Evolutionary conservation across 1,140 invertebrate genomes (phyloP), one percentile per base, ranked within the genome.

Genomic region (Drosophila pruinosa): DNA sequence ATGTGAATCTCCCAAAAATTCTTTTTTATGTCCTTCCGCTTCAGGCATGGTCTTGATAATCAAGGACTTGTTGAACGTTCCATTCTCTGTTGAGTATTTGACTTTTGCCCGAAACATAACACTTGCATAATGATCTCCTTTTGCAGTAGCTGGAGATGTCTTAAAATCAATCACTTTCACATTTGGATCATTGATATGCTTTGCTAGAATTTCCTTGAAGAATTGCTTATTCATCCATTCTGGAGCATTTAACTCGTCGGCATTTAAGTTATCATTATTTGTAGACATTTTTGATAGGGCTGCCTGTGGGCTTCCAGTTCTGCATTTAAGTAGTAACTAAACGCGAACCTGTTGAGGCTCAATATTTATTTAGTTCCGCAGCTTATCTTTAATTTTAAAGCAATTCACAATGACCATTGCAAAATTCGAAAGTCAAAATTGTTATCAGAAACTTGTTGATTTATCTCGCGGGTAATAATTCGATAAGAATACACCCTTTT

Each of bases 121-220:
- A 14, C 86, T 89, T 4, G 80, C 86, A 62, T 89, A 89, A 38
- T 89, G 86, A 79, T 89, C 86, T 3, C 86, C 86, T 26, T 85
- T 75, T n/a, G 63, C 62, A 31, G 53, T 71, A 0, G 83, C 86
- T 0, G 85, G 85, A 0, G 69, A 61, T 1, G 68, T 54, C 12
- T 83, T 65, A 0, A 74, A 12, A 31, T 58, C 57, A 3, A 7
- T 67, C 0, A 88, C 41, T 17, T 68, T 17, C 4, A 79, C 1
- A 15, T 59, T 28, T n/a, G 69, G 39, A 3, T 8, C 24, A 10
- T 75, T 54, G 31, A 78, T 47, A 14, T 58, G 53, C 7, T 63
- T 21, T 0, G 8, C 45, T n/a, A 75, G 43, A 26, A 83, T 77
- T 3, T 61, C 50, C 5, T 48, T 26, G 10, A 89, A 68, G 14